Base-by-base conservation (phyloP, 1,140 invertebrate species). In the Lineus longissimus region DNA sequence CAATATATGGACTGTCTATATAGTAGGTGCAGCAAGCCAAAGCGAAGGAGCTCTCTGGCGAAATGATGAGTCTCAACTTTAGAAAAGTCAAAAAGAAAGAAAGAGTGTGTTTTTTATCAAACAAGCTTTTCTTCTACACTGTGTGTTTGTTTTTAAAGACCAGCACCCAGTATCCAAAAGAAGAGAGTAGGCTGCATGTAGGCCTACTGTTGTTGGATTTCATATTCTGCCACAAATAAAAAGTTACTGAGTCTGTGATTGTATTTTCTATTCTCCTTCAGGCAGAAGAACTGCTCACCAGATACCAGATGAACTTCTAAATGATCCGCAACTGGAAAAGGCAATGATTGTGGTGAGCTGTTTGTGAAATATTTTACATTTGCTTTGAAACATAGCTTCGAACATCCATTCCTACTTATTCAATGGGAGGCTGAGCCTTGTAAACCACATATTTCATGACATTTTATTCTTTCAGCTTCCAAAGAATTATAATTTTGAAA, bases 401-500 rank as follows among this genome's bases (percentile, higher is more conserved):
- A n/a, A n/a, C n/a, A n/a, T n/a, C n/a, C n/a, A n/a, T n/a, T n/a
- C n/a, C n/a, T n/a, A n/a, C n/a, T n/a, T n/a, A n/a, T n/a, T n/a
- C n/a, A n/a, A n/a, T 40, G 19, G 19, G 11, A 13, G 19, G 40
- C 11, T 43, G 19, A 11, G 11, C 11, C 19, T 13, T 43, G 40
- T 13, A 19, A 43, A 43, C 11, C 40, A 19, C 19, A 43, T 43
- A 19, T 11, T 13, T 19, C 11, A 43, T 43, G 40, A 43, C 33
- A 36, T 57, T 55, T 67, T 65, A 54, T 45, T 55, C 30, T 72
- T 73, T 22, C 60, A 76, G 73, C 83, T 99, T 55, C 97, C 97
- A 9, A 76, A 85, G 17, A 99, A 99, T 85, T 99, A 99, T 76
- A 98, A 97, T 83, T 99, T 99, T 84, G 97, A 99, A 87, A 89